phyloP scores from a whole-genome alignment of 2,888 invertebrate species.

The Noctua janthina region DNA sequence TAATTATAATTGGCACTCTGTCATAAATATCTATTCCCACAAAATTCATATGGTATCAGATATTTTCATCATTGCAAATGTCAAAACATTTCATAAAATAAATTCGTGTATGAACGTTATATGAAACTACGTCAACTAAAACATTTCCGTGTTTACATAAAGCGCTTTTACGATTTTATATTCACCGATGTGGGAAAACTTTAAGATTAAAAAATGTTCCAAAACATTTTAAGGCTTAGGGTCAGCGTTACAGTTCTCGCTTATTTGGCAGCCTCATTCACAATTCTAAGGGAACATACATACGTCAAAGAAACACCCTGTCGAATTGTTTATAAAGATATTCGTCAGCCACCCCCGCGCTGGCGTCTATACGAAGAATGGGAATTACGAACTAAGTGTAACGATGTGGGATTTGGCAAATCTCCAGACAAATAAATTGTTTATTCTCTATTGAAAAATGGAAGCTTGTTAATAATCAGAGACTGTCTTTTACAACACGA shows the following conservation, averaged over 20 bases:
- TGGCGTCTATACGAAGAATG: constrained; percentile 65
- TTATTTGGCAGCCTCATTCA: constrained; percentile 1
- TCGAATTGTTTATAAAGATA: constrained; percentile 76
- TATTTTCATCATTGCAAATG: too few relatives aligned
- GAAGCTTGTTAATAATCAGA: constrained; percentile 14
- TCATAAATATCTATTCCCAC: too few relatives aligned
- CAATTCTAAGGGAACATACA: not conserved
- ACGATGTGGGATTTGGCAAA: constrained; percentile 61
- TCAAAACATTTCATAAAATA: too few relatives aligned
- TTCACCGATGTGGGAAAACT: too few relatives aligned
- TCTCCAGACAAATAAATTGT: constrained; percentile 73
- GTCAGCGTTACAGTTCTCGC: not conserved
- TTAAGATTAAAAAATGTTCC: too few relatives aligned
- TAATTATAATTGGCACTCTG: not conserved
- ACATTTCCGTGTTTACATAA: too few relatives aligned
- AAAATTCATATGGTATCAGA: too few relatives aligned
- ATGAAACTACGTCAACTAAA: too few relatives aligned
- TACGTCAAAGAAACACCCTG: not conserved
- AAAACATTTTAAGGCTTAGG: constrained; percentile 50
- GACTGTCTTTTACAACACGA: not conserved
- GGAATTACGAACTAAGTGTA: constrained; percentile 57
- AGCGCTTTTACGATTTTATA: too few relatives aligned
- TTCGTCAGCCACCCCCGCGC: constrained; percentile 49
- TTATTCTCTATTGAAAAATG: constrained; percentile 56
- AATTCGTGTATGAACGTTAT: too few relatives aligned